Conservation (phyloP, 2,888 invertebrate species). For the Crematogaster levior region DNA sequence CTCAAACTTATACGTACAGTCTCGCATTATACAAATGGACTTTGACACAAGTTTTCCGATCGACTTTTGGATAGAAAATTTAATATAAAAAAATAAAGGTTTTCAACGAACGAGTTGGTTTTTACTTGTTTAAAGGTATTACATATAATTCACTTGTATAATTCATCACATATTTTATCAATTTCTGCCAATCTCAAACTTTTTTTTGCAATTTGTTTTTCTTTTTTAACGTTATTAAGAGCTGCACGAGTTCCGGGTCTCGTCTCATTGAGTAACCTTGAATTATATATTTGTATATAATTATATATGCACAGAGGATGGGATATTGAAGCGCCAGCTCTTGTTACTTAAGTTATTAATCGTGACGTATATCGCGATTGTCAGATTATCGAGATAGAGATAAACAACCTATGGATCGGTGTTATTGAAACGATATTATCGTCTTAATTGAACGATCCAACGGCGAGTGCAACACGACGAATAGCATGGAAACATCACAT, state of each 20-base stretch:
- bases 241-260: not conserved
- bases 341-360: slow-evolving; percentile 40
- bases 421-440: slow-evolving; percentile 49
- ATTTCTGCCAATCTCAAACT: not conserved
- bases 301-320: slow-evolving; percentile 1
- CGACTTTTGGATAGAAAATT: not conserved
- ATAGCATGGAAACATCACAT: not conserved
- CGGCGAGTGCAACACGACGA: not conserved
- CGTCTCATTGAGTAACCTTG: not conserved
- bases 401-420: slow-evolving; percentile 37
- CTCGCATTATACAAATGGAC: not conserved
- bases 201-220: not conserved
- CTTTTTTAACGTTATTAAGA: not conserved
- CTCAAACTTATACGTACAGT: not conserved
- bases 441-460: slow-evolving; percentile 43
- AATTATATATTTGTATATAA: not conserved
- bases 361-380: slow-evolving; percentile 28
- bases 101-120: not conserved
- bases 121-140: not conserved
- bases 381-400: slow-evolving; percentile 25
- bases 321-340: slow-evolving; percentile 16
- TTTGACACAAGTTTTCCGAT: not conserved
- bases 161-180: not conserved
- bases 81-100: not conserved
- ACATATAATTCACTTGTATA: not conserved